phyloP scores from a whole-genome alignment of 30 jellyfish, hydroid and myxozoan species.

The Hydractinia echinata region DNA sequence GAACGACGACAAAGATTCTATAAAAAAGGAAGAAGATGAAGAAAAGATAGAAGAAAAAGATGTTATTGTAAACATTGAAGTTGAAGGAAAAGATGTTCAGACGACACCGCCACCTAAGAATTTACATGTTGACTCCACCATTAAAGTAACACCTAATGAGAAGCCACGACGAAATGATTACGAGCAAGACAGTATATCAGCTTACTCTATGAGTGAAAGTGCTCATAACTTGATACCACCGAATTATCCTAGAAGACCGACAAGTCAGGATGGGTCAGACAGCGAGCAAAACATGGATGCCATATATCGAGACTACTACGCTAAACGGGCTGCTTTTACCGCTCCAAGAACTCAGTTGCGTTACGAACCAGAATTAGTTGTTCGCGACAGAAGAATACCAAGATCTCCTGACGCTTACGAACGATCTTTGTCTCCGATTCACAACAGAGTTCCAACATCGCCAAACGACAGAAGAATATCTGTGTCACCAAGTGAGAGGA shows the following conservation, averaged over 20 bases:
- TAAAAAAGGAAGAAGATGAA: background rate
- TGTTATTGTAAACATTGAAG: background rate
- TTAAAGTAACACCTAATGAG: background rate
- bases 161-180: background rate
- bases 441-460: background rate
- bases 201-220: constrained; percentile 14
- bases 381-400: background rate
- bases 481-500: background rate
- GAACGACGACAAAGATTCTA: too few relatives aligned
- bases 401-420: background rate
- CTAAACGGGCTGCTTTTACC: background rate
- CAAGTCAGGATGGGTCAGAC: constrained; percentile 9
- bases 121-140: background rate
- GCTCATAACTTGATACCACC: constrained; percentile 11
- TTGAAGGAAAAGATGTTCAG: background rate
- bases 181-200: background rate
- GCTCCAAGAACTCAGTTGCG: too few relatives aligned
- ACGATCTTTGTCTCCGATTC: background rate
- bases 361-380: background rate
- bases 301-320: constrained; percentile 2
- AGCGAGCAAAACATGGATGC: constrained; percentile 10
- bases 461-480: background rate
- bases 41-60: background rate
- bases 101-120: background rate
- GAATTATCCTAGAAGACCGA: background rate